phyloP scores from a whole-genome alignment of 2,888 invertebrate species.

The Matsumyia berberina region DNA sequence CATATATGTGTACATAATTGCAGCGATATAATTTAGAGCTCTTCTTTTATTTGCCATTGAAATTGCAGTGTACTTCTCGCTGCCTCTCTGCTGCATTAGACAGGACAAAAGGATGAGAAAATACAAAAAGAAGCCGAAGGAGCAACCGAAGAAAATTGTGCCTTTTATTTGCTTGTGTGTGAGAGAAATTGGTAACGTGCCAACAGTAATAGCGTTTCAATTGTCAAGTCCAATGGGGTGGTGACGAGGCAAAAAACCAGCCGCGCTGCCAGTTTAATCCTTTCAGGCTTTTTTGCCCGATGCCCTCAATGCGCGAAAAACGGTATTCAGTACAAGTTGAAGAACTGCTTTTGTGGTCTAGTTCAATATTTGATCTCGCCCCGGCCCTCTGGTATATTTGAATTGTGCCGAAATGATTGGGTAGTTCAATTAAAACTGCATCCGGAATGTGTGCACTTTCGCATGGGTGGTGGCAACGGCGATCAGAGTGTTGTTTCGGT shows the following conservation, averaged over 20 bases:
- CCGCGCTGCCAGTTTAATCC: constrained; percentile 3
- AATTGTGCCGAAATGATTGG: constrained; percentile 70
- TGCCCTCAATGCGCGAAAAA: constrained; percentile 27
- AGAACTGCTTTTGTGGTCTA: constrained; percentile 61
- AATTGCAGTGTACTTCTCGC: constrained; percentile 56
- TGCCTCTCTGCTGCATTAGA: constrained; percentile 38
- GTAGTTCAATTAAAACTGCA: constrained; percentile 73
- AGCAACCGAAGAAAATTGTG: constrained; percentile 18
- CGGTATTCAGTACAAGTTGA: constrained; percentile 30
- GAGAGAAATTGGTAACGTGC: constrained; percentile 64
- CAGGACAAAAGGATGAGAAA: constrained; percentile 41
- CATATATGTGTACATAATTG: constrained; percentile 22
- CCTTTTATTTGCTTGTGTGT: constrained; percentile 30
- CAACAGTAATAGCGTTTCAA: constrained; percentile 67
- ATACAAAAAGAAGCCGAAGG: constrained; percentile 20
- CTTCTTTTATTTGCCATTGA: constrained; percentile 48
- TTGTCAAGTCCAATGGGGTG: constrained; percentile 59
- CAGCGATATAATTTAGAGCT: constrained; percentile 47
- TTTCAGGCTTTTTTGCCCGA: constrained; percentile 20
- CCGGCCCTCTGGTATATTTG: constrained; percentile 50
- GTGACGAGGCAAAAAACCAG: background rate
- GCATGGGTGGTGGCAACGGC: background rate
- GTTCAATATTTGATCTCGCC: constrained; percentile 65
- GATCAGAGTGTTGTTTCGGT: constrained; percentile 34
- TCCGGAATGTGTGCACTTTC: constrained; percentile 39